Conservation (phyloP, 2,888 invertebrate genomes). For the Boloria selene region DNA sequence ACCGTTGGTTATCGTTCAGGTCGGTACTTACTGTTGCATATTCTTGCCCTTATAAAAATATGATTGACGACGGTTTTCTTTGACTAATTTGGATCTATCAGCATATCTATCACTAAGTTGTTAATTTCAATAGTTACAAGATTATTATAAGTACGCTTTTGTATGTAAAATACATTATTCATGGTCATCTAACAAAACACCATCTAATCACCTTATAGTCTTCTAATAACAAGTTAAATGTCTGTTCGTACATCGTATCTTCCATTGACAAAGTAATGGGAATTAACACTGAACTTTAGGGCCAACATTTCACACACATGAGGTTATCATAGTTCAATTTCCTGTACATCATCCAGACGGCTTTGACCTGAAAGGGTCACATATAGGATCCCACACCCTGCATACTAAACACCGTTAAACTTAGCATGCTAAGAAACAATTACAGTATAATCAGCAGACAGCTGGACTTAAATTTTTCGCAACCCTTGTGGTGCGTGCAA, state of each 20-base stretch:
- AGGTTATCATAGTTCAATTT: slow-evolving; percentile 30
- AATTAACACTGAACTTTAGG: not conserved
- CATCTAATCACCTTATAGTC: too few species aligned
- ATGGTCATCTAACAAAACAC: too few species aligned
- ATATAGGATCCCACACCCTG: slow-evolving; percentile 33
- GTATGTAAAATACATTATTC: too few species aligned
- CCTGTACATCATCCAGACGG: slow-evolving; percentile 27
- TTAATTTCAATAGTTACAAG: too few species aligned
- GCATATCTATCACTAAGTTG: not conserved
- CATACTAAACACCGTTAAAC: slow-evolving; percentile 27
- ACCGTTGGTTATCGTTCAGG: slow-evolving; percentile 32
- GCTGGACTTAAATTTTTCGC: too few species aligned
- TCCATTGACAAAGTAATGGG: not conserved
- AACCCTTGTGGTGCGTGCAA: too few species aligned
- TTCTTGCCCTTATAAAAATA: slow-evolving; percentile 22
- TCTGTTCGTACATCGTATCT: not conserved
- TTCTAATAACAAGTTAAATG: too few species aligned
- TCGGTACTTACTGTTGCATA: slow-evolving; percentile 21
- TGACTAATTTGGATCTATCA: not conserved
- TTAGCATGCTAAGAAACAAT: slow-evolving; percentile 51
- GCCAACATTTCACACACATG: slow-evolving; percentile 3
- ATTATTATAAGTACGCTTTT: too few species aligned
- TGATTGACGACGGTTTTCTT: not conserved
- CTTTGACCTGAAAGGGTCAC: slow-evolving; percentile 28
- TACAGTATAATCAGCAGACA: slow-evolving; percentile 31